Percentiles rank a stretch among this genome's conserved stretches.
Evolutionary conservation across 2,888 invertebrate species (phyloP).

Genomic region (Formica aserva): DNA sequence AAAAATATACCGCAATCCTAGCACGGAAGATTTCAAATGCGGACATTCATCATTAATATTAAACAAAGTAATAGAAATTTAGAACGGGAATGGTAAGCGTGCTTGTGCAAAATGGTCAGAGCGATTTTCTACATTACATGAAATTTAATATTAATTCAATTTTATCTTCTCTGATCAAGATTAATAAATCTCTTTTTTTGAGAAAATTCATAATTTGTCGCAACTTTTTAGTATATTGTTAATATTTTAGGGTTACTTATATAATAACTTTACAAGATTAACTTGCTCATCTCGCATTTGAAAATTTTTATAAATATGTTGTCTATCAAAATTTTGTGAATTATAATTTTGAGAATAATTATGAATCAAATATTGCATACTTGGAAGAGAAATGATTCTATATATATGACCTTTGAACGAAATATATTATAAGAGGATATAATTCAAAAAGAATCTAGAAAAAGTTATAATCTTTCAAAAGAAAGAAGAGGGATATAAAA

Average conservation of each 20-base stretch:
- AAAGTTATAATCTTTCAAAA: background rate
- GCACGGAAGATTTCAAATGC: background rate
- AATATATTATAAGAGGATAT: background rate
- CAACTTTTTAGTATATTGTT: background rate
- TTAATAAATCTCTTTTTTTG: background rate
- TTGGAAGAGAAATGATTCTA: background rate
- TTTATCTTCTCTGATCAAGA: background rate
- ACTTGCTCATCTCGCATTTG: background rate
- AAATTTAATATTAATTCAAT: conserved; percentile 2
- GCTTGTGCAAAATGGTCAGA: background rate
- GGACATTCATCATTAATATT: background rate
- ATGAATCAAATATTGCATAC: background rate
- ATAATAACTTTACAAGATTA: background rate
- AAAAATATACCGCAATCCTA: background rate
- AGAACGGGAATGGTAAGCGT: background rate
- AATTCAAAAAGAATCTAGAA: background rate
- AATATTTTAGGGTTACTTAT: background rate
- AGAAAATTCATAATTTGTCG: background rate
- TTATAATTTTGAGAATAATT: background rate
- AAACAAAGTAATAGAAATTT: conserved; percentile 11
- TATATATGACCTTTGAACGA: background rate
- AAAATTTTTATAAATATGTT: background rate
- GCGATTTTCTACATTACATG: background rate
- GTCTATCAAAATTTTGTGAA: background rate
- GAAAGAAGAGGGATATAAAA: background rate